Evolutionary conservation across 1,140 invertebrate genomes (phyloP).

Genomic region (Riptortus pedestris): DNA sequence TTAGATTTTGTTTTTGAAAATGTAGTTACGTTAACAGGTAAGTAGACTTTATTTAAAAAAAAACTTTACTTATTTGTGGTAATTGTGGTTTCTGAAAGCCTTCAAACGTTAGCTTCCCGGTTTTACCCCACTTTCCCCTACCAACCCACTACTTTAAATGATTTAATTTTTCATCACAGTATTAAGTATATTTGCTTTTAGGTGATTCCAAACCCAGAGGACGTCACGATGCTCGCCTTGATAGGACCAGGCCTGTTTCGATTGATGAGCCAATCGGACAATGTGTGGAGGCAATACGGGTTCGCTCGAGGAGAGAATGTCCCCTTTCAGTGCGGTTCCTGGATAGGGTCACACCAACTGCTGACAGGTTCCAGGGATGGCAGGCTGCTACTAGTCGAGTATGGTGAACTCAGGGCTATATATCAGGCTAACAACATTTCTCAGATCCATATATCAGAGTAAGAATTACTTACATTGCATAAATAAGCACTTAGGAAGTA

Average conservation of each 20-base stretch:
- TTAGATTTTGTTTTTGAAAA: too few relatives aligned
- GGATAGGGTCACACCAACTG: slow-evolving; percentile 61
- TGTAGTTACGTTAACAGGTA: too few relatives aligned
- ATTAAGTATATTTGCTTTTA: too few relatives aligned
- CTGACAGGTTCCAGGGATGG: slow-evolving; percentile 64
- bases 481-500: too few relatives aligned
- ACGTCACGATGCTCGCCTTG: slow-evolving; percentile 60
- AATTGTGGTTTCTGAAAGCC: too few relatives aligned
- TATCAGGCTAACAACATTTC: slow-evolving; percentile 45
- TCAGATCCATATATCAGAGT: slow-evolving; percentile 19
- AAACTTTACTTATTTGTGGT: too few relatives aligned
- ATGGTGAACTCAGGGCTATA: slow-evolving; percentile 60
- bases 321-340: slow-evolving; percentile 54
- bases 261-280: slow-evolving; percentile 67
- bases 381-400: slow-evolving; percentile 61
- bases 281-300: slow-evolving; percentile 67
- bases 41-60: too few relatives aligned
- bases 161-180: too few relatives aligned
- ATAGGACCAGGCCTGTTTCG: slow-evolving; percentile 62
- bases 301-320: slow-evolving; percentile 70
- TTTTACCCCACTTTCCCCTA: too few relatives aligned
- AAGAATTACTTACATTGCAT: neutral
- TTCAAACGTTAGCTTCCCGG: too few relatives aligned
- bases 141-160: too few relatives aligned
- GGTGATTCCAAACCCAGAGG: slow-evolving; percentile 63